Base-by-base conservation (phyloP, 2,113 vertebrate genomes). In the Rhegmatorhina hoffmannsi region DNA sequence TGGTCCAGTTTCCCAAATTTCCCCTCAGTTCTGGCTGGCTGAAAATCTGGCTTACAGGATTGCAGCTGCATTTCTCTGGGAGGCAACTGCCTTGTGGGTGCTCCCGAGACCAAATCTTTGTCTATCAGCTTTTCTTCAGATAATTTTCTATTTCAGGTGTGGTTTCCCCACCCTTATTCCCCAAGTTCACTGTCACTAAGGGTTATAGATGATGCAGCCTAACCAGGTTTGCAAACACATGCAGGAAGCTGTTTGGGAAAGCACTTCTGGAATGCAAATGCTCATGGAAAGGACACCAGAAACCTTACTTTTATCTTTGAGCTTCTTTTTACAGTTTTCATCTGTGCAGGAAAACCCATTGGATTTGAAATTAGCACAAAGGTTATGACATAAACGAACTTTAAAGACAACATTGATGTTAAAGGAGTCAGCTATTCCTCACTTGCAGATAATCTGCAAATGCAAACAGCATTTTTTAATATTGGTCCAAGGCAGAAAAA, bases 231-330 rank as follows among this genome's bases (percentile, higher is more conserved):
- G 79, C 89, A 92, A 89, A 96, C 83, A 97, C 99, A 99, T 99
- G 99, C 99, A 99, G 95, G 97, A 92, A 96, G 93, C 76, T 96
- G 36, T 89, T 94, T 70, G 92, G 84, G 92, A 95, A 90, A 97
- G 94, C 63, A 90, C 29, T 94, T 94, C 59, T 69, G 94, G 95
- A 94, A 96, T 55, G 93, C 72, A 95, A 96, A 95, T 82, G 91
- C 83, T 87, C 52, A 87, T 90, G 93, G 86, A 96, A 93, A 96
- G 94, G 94, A 96, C 80, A 97, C 62, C 88, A 92, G 93, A 96
- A 97, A 96, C 97, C 99, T 99, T 99, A 99, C 99, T 99, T 99
- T 99, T 99, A 94, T 99, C 99, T 98, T 99, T 99, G 95, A 99
- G 98, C 98, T 99, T 99, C 99, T 99, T 99, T 99, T 98, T 99